Base-by-base conservation (phyloP, 2,888 invertebrate genomes). In the Apomyelois bistriatella region DNA sequence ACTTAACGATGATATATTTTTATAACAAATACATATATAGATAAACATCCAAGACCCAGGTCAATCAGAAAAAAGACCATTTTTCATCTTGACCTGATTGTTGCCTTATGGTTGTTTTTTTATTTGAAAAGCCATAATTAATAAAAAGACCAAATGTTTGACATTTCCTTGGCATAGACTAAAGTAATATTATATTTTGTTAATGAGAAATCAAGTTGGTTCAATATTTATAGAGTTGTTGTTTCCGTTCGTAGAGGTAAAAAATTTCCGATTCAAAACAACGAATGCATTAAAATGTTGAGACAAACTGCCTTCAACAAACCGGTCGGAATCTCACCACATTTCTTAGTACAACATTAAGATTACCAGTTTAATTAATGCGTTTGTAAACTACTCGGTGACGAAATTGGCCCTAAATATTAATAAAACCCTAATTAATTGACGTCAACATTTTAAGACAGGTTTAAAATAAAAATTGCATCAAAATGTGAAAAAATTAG, bases 311-410 rank as follows among this genome's bases (percentile, higher is more conserved):
- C 15, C 15, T 36, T 46, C n/a, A 12, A 3, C 30, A 10, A 55
- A 52, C 55, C 46, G 35, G 55, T 52, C 28, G 46, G 40, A 42
- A 52, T 49, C 46, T 37, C 10, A 46, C 17, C 37, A 37, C 48
- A 49, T 46, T 32, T 53, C 38, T 43, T 36, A 13, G 30, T n/a
- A 52, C 47, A 48, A 48, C 37, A 47, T 49, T 48, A 28, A 13
- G 48, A 43, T 12, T 12, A 56, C 53, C 52, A 28, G 50, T 52
- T 50, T 53, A 48, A 15, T 46, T 46, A 16, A 46, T 46, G 32
- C 16, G 22, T n/a, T n/a, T 3, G 22, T 22, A 2, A 9, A 12
- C 42, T 7, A 13, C 32, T 15, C 16, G 28, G 28, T 46, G 30
- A 46, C 13, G 46, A 46, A 46, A 46, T 35, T 13, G 13, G 9